phyloP scores from a whole-genome alignment of 2,888 invertebrate genomes.

The Emesis russula region DNA sequence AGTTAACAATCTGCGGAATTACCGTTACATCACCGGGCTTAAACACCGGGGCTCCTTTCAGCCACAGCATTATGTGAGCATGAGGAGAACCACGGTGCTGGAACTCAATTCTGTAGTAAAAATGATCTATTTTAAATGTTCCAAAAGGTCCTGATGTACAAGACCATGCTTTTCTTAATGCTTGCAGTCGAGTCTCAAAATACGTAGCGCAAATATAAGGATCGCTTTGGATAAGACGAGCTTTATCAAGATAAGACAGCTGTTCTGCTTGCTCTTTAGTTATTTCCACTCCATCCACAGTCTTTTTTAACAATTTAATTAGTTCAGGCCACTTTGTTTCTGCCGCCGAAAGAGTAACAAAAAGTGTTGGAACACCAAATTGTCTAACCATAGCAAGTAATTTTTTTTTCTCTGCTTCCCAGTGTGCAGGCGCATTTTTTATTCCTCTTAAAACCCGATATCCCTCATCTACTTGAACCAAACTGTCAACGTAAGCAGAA shows the following conservation, averaged over 20 bases:
- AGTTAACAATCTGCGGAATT: too few relatives aligned
- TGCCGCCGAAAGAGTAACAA: too few relatives aligned
- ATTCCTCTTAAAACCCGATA: too few relatives aligned
- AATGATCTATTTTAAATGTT: slow-evolving; percentile 67
- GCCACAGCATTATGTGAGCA: slow-evolving; percentile 87
- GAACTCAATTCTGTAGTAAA: slow-evolving; percentile 86
- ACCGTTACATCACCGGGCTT: slow-evolving; percentile 58
- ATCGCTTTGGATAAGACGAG: slow-evolving; percentile 58
- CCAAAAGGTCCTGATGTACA: slow-evolving; percentile 76
- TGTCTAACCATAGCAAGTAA: too few relatives aligned
- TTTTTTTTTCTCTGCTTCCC: too few relatives aligned
- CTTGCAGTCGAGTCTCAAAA: slow-evolving; percentile 52
- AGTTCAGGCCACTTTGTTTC: too few relatives aligned
- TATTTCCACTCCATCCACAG: neutral
- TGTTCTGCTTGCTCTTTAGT: slow-evolving; percentile 21
- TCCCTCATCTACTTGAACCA: too few relatives aligned
- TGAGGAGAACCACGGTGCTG: slow-evolving; percentile 88
- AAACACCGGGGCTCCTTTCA: slow-evolving; percentile 85
- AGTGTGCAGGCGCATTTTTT: too few relatives aligned
- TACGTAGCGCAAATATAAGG: slow-evolving; percentile 59
- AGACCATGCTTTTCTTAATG: slow-evolving; percentile 60
- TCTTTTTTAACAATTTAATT: too few relatives aligned
- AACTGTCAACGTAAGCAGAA: too few relatives aligned
- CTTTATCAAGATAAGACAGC: slow-evolving; percentile 17
- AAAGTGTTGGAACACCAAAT: too few relatives aligned